These are phyloP conservation scores for Cactoblastis cactorum DNA, from an alignment of 2,888 invertebrate genomes.

Conservation along the genomic window DNA sequence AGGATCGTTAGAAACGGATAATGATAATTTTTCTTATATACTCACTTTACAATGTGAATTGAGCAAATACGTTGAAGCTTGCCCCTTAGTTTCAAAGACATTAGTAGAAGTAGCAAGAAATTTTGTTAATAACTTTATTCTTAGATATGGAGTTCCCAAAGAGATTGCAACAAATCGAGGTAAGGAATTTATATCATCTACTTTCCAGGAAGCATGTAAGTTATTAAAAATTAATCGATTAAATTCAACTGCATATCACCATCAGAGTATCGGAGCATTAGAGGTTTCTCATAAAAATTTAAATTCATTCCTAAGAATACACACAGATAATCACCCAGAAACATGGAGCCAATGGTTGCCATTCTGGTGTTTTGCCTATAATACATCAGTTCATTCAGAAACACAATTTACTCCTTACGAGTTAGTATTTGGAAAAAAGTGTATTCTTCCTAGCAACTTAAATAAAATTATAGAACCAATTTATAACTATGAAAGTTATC, in stretches of 20 bases:
- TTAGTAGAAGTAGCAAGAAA: not conserved
- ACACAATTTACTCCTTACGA: conserved; percentile 21
- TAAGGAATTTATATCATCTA: not conserved
- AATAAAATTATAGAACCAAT: conserved; percentile 19
- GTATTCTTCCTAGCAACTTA: conserved; percentile 20
- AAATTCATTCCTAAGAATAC: conserved; percentile 18
- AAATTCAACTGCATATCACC: conserved; percentile 17
- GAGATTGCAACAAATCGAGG: not conserved
- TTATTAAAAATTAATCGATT: conserved; percentile 17
- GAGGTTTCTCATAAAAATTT: conserved; percentile 17
- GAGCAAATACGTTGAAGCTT: not conserved
- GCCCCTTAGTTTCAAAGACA: not conserved
- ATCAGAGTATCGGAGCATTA: conserved; percentile 14
- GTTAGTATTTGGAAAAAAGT: conserved; percentile 22
- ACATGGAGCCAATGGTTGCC: conserved; percentile 22
- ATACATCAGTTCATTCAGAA: conserved; percentile 19
- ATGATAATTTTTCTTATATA: conserved; percentile 7
- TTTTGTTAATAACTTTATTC: conserved; percentile 1
- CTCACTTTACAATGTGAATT: not conserved
- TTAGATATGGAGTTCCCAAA: not conserved
- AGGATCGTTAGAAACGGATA: conserved; percentile 15
- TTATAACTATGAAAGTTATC: conserved; percentile 14
- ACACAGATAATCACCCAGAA: conserved; percentile 16
- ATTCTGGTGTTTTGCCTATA: conserved; percentile 25
- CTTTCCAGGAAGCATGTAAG: conserved; percentile 14